Base-by-base conservation (phyloP, 2,797 vertebrate genomes). In the Hippocampus kuda region DNA sequence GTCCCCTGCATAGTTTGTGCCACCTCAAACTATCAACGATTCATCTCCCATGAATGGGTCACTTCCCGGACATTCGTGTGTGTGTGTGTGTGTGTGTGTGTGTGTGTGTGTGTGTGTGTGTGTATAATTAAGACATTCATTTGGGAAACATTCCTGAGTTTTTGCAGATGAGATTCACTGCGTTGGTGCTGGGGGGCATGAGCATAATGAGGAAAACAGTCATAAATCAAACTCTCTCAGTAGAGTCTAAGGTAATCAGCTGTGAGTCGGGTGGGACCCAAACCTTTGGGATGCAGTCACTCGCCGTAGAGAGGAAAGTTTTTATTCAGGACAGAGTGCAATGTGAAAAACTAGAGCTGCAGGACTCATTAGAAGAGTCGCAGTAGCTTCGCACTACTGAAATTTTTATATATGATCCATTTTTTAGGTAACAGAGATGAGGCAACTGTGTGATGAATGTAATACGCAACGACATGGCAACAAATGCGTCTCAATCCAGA, bases 161-260 rank as follows among this genome's bases (percentile, higher is more conserved):
- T 61, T 59, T 64, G n/a, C 62, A 67, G 54, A 69, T 69, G 62
- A 79, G 66, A 61, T 70, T 26, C 15, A 9, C 72, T 65, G 72
- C 53, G 65, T 72, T 70, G 61, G 69, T 70, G 67, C 77, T 68
- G 48, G 68, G 68, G 66, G 74, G 67, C 68, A 72, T 66, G 48
- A 66, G 64, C 68, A 71, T 72, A 84, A 85, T 77, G 79, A 81
- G 22, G 54, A 82, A 84, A 83, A 85, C 72, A 80, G 73, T 73
- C 81, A 86, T 88, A 87, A 86, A 89, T 89, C 85, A 88, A 72
- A 75, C 6, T 51, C 69, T 76, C 78, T 81, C 79, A 10, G 41
- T 69, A 77, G 81, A 83, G 66, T 76, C 68, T n/a, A 77, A 69
- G 71, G 74, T 83, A 81, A 83, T 83, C 82, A 83, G 77, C 81